Evolutionary conservation across 2,888 invertebrate genomes (phyloP), one percentile per base, ranked within the genome.

Genomic region (Lepidocyrtinus sp.): DNA sequence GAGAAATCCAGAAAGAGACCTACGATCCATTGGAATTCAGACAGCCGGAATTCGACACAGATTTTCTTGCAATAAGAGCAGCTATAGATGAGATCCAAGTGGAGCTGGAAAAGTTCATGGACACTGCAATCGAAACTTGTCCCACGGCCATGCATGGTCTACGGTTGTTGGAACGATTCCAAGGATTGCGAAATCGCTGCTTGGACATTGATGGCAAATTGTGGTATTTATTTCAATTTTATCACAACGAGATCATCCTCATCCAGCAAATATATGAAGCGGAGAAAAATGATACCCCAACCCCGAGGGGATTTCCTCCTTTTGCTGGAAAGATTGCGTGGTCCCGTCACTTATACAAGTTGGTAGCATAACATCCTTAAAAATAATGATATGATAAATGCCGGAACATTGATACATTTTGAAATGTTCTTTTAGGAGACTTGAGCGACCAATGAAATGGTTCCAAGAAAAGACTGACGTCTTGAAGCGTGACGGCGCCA

Each of bases 1-100:
- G 91, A 79, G 90, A 90, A 22, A 93, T 96, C 68, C 92, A 93
- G 2, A 89, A 91, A 1, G 93, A 94, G 88, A 91, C 92, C 0
- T 95, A 96, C 86, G 94, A 96, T 88, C 93, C 94, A 0, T 88
- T 96, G 55, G 94, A 96, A 88, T 94, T 95, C 88, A 91, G 95
- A 87, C 92, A 92, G 86, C 88, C 89, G 0, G 92, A 92, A 87
- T 96, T 96, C 87, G 93, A 96, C 86, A 90, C 90, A 64, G 96
- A 96, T 88, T 96, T 93, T 88, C 92, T 92, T 75, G 90, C 90
- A 9, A 96, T 94, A 87, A 92, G 93, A 85, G 92, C 92, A 82
- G 90, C 90, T 70, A 91, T 95, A 0, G 91, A 91, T 1, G 92
- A 92, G 77, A 92, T 94, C 19, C 95, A 96, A 89, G 90, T 92